Evolutionary conservation across 2,797 vertebrate genomes (phyloP).

Genomic region (Eospalax fontanierii): DNA sequence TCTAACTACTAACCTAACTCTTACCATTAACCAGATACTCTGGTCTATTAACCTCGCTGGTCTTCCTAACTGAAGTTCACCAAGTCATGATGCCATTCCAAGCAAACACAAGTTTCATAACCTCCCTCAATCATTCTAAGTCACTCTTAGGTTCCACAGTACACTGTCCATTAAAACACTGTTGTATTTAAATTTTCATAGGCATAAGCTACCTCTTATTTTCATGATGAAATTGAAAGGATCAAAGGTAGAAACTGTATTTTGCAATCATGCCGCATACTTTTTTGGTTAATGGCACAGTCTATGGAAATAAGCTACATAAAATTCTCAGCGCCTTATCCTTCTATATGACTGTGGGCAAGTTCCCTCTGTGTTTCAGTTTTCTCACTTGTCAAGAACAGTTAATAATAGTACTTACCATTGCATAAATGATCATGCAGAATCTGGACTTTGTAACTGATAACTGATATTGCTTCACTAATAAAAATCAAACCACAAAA

Average conservation of each 20-base stretch:
- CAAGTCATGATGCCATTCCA: neutral
- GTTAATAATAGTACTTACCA: neutral
- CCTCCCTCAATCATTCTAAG: neutral
- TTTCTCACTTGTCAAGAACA: slow-evolving; percentile 16
- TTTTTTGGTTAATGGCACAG: neutral
- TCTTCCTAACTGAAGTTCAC: neutral
- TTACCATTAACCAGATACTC: too few relatives aligned
- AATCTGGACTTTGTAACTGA: neutral
- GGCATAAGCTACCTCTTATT: neutral
- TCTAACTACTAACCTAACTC: neutral
- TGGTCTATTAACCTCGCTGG: neutral
- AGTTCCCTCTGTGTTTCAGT: slow-evolving; percentile 1
- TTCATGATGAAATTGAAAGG: slow-evolving; percentile 47
- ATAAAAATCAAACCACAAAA: too few relatives aligned
- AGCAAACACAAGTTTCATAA: slow-evolving; percentile 28
- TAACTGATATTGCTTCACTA: slow-evolving; percentile 31
- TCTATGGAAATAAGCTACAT: neutral
- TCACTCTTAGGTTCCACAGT: neutral
- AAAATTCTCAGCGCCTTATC: neutral
- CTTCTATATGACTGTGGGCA: slow-evolving; percentile 15
- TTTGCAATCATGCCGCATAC: neutral
- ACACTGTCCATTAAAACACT: neutral
- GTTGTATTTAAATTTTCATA: slow-evolving; percentile 18
- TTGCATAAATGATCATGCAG: neutral
- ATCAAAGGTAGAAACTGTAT: neutral